These are phyloP conservation scores for Asobara japonica DNA, from an alignment of 1,140 invertebrate species.

Conservation along the genomic window DNA sequence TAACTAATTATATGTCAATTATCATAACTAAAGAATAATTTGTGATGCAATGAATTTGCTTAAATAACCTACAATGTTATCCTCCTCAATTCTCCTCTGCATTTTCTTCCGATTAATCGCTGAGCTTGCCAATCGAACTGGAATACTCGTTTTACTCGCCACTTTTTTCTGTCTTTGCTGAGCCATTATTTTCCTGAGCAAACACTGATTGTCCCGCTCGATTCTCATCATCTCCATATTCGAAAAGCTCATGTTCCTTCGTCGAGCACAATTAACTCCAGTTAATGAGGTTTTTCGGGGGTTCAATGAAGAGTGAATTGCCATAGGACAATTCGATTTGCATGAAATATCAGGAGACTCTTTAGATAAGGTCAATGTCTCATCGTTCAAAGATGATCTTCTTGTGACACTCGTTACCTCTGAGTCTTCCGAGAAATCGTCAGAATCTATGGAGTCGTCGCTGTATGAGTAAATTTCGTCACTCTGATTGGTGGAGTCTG, in stretches of 20 bases:
- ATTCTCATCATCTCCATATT: conserved; percentile 63
- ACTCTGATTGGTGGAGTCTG: conserved; percentile 18
- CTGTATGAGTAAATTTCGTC: conserved; percentile 46
- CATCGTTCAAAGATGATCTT: conserved; percentile 30
- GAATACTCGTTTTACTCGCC: background rate
- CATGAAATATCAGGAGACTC: background rate
- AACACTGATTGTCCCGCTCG: conserved; percentile 62
- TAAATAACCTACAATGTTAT: conserved; percentile 50
- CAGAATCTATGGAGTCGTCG: conserved; percentile 50
- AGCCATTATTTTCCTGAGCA: conserved; percentile 63
- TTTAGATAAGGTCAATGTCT: conserved; percentile 4
- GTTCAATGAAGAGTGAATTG: conserved; percentile 26
- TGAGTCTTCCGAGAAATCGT: conserved; percentile 44
- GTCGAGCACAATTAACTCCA: background rate
- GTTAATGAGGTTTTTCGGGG: background rate
- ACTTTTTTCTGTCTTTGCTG: conserved; percentile 47
- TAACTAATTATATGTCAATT: too few relatives aligned
- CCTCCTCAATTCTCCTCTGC: conserved; percentile 55
- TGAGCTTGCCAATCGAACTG: conserved; percentile 46
- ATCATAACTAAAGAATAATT: too few relatives aligned
- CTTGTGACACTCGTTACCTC: conserved; percentile 40
- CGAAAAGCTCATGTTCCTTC: conserved; percentile 65
- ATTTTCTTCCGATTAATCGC: conserved; percentile 56
- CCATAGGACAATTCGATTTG: background rate
- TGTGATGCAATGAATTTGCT: background rate